Percentiles rank a stretch among this genome's conserved stretches.
phyloP scores from a whole-genome alignment of 2,797 vertebrate species.

The Leptodactylus fallax region DNA sequence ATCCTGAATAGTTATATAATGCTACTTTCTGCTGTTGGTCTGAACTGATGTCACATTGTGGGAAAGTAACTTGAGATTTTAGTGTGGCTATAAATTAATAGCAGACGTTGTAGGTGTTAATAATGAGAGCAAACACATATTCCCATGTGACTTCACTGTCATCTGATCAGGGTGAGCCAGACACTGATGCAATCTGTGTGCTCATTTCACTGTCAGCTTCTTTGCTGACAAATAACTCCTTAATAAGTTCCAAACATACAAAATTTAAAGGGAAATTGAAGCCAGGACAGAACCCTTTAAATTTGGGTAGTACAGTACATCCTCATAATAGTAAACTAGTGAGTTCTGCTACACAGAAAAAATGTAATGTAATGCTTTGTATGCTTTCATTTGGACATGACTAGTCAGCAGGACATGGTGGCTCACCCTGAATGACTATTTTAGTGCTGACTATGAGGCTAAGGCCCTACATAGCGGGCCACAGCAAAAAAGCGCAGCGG shows the following conservation, averaged over 20 bases:
- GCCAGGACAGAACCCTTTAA: not conserved
- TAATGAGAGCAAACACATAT: slow-evolving; percentile 34
- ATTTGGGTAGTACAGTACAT: too few relatives aligned
- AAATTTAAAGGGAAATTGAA: not conserved
- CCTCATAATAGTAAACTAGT: too few relatives aligned
- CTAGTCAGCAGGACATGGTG: too few relatives aligned
- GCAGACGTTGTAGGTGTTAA: slow-evolving; percentile 30
- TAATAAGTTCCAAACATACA: not conserved
- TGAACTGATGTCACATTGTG: not conserved
- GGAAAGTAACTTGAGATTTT: slow-evolving; percentile 26
- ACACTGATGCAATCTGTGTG: slow-evolving; percentile 39
- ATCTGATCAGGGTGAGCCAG: slow-evolving; percentile 26
- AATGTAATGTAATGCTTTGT: too few relatives aligned
- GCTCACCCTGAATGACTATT: too few relatives aligned
- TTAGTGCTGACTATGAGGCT: too few relatives aligned
- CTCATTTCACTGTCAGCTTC: slow-evolving; percentile 2
- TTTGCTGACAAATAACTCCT: slow-evolving; percentile 2
- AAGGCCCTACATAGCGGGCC: too few relatives aligned
- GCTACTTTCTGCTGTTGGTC: not conserved
- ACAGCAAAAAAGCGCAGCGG: too few relatives aligned
- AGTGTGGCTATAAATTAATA: slow-evolving; percentile 4
- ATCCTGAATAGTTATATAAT: not conserved
- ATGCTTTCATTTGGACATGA: too few relatives aligned
- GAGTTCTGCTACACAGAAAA: too few relatives aligned
- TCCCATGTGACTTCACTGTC: slow-evolving; percentile 24